Conservation (phyloP, 2,888 invertebrate genomes). For the Agriopis marginaria region DNA sequence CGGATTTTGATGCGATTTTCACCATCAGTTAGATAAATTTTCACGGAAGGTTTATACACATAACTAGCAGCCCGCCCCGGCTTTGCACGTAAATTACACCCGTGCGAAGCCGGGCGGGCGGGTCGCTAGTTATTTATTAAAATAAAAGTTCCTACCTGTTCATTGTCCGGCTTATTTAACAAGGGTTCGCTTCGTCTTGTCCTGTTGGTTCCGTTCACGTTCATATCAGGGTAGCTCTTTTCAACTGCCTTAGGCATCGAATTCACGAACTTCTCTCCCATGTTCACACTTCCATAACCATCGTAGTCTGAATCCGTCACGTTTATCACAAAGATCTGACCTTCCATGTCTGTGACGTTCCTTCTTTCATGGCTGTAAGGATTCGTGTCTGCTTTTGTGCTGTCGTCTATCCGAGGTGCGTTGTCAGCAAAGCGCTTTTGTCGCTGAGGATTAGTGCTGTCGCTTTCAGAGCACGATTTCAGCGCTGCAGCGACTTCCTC, state of each 20-base stretch:
- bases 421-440: conserved; percentile 46
- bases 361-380: conserved; percentile 68
- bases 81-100: too few species aligned
- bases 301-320: conserved; percentile 64
- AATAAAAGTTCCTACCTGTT: conserved; percentile 73
- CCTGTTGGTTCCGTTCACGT: conserved; percentile 49
- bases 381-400: conserved; percentile 56
- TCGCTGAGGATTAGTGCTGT: conserved; percentile 37
- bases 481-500: conserved; percentile 75
- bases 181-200: conserved; percentile 67
- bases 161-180: conserved; percentile 61
- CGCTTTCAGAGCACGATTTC: conserved; percentile 58
- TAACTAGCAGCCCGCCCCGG: too few species aligned
- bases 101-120: too few species aligned
- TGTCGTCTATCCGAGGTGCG: conserved; percentile 63
- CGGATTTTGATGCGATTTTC: too few species aligned
- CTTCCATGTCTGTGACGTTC: conserved; percentile 57
- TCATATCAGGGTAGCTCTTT: conserved; percentile 37
- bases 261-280: conserved; percentile 58
- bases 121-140: too few species aligned
- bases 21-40: too few species aligned
- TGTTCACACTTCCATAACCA: conserved; percentile 56
- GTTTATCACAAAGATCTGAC: conserved; percentile 64
- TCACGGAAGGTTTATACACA: too few species aligned
- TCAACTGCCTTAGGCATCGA: conserved; percentile 51